phyloP scores from a whole-genome alignment of 2,113 vertebrate species.

The Cololabis saira region DNA sequence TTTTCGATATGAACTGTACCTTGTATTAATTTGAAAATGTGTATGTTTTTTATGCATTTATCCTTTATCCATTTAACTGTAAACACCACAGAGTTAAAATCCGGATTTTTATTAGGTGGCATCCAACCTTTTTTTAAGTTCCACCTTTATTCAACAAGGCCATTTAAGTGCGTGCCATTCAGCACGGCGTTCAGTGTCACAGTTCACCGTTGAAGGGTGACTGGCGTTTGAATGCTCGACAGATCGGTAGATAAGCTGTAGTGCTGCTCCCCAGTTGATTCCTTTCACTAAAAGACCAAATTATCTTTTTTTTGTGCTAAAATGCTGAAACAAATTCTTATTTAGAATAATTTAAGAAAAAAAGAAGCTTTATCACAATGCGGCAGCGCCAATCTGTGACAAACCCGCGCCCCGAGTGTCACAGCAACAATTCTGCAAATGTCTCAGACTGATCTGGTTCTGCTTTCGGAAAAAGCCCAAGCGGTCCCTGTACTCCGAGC shows the following conservation, averaged over 20 bases:
- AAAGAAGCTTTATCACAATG: slow-evolving; percentile 77
- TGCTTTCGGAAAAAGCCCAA: slow-evolving; percentile 35
- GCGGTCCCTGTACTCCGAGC: slow-evolving; percentile 34
- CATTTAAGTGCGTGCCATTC: slow-evolving; percentile 49
- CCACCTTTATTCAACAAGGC: slow-evolving; percentile 32
- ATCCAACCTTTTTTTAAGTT: background rate
- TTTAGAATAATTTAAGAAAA: slow-evolving; percentile 49
- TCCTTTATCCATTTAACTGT: slow-evolving; percentile 8
- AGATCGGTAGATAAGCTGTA: slow-evolving; percentile 58
- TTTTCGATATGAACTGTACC: background rate
- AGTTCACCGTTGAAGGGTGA: slow-evolving; percentile 52
- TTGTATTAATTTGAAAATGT: no score
- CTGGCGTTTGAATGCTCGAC: slow-evolving; percentile 72
- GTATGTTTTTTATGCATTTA: slow-evolving; percentile 2
- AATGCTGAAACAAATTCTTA: slow-evolving; percentile 83
- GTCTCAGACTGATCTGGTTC: slow-evolving; percentile 25
- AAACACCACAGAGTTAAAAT: slow-evolving; percentile 5
- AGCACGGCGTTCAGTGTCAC: slow-evolving; percentile 49
- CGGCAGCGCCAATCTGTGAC: slow-evolving; percentile 43
- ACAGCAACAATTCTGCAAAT: slow-evolving; percentile 43
- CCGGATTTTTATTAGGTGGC: slow-evolving; percentile 17
- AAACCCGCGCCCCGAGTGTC: slow-evolving; percentile 45
- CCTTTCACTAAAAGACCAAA: slow-evolving; percentile 79
- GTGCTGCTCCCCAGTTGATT: slow-evolving; percentile 70
- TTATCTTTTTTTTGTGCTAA: slow-evolving; percentile 80